Conservation (phyloP, 2,888 invertebrate genomes). For the Erannis defoliaria region DNA sequence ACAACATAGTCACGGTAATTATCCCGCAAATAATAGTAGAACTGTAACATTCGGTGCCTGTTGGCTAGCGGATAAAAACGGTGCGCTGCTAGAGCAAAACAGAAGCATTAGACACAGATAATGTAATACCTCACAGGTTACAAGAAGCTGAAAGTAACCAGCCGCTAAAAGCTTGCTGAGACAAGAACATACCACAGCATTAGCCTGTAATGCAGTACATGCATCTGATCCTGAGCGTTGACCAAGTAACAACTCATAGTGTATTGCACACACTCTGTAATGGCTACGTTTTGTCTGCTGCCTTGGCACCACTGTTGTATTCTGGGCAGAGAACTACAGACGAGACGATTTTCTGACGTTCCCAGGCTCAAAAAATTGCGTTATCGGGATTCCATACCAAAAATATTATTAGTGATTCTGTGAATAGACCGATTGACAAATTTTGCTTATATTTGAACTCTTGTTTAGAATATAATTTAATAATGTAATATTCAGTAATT, state of each 20-base stretch:
- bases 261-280: conserved; percentile 45
- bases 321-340: conserved; percentile 19
- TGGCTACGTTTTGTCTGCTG: conserved; percentile 50
- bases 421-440: no score
- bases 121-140: neutral
- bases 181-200: conserved; percentile 42
- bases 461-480: no score
- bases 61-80: no score
- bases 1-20: no score
- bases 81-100: neutral
- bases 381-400: no score
- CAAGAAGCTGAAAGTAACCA: conserved; percentile 19
- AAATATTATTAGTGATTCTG: no score
- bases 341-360: conserved; percentile 8
- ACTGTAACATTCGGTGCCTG: no score
- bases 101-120: neutral
- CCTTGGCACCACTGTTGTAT: conserved; percentile 28
- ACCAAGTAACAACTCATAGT: conserved; percentile 44
- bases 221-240: conserved; percentile 41
- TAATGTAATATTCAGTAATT: no score
- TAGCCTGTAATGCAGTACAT: conserved; percentile 44
- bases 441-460: no score
- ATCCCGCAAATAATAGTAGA: no score
- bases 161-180: conserved; percentile 39
- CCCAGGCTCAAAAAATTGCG: no score